Conservation (phyloP, 2,797 vertebrate genomes). For the Periparus ater region DNA sequence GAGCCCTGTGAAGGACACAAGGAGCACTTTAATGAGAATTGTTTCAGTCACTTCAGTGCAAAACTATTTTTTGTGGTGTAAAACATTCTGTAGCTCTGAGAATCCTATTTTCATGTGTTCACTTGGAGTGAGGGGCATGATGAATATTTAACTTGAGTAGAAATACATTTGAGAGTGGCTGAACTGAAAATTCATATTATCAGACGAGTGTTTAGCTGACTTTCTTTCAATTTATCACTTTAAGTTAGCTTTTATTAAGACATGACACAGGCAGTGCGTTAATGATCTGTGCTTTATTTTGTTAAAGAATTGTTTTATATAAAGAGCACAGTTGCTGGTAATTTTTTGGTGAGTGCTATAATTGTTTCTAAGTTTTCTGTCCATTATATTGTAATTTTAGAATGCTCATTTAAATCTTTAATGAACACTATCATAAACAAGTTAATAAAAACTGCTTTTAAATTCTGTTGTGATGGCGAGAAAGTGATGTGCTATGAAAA, state of each 20-base stretch:
- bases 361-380: not conserved
- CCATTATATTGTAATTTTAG: slow-evolving; percentile 8
- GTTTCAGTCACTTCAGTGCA: not conserved
- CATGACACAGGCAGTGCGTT: not conserved
- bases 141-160: not conserved
- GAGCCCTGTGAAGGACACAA: not conserved
- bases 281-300: not conserved
- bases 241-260: not conserved
- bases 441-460: slow-evolving; percentile 26
- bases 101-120: not conserved
- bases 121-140: not conserved
- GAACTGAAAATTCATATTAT: not conserved
- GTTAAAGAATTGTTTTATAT: not conserved
- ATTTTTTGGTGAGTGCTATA: not conserved
- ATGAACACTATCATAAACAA: slow-evolving; percentile 31
- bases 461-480: not conserved
- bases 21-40: not conserved
- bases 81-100: not conserved
- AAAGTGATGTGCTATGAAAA: not conserved
- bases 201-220: not conserved
- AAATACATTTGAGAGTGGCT: not conserved
- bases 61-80: not conserved
- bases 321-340: not conserved
- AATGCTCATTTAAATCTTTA: slow-evolving; percentile 15
- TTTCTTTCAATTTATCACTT: not conserved